These are phyloP conservation scores for Microcebus griseorufus DNA, from an alignment of 2,113 vertebrate genomes.

Conservation along the genomic window DNA sequence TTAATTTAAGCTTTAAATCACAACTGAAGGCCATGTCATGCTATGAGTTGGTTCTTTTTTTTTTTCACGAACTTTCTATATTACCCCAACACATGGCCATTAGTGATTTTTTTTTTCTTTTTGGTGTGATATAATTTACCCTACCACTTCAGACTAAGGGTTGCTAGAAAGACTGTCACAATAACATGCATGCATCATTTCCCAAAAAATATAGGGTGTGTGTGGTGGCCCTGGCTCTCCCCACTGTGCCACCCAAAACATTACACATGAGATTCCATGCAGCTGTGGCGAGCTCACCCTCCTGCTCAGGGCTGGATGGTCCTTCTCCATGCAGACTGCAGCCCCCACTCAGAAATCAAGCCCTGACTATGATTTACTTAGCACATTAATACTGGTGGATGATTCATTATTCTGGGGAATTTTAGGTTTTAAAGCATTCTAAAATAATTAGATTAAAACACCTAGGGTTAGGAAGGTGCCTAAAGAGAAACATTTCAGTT, in stretches of 20 bases:
- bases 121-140: neutral
- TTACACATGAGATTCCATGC: neutral
- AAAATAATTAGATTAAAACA: slow-evolving; percentile 1
- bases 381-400: neutral
- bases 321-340: neutral
- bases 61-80: neutral
- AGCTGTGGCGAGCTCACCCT: neutral
- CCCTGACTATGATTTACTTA: neutral
- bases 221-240: neutral
- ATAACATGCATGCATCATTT: neutral
- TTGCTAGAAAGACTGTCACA: neutral
- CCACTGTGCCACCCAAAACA: neutral
- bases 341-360: neutral
- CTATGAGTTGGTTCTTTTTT: neutral
- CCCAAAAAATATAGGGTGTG: neutral
- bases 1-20: neutral
- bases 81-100: neutral
- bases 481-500: neutral
- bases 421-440: neutral
- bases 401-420: neutral
- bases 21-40: neutral
- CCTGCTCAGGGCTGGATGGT: neutral
- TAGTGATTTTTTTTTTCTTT: neutral
- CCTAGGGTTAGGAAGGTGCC: neutral
- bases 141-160: neutral